phyloP scores from a whole-genome alignment of 1,140 invertebrate genomes.

The Dendrolimus punctatus region DNA sequence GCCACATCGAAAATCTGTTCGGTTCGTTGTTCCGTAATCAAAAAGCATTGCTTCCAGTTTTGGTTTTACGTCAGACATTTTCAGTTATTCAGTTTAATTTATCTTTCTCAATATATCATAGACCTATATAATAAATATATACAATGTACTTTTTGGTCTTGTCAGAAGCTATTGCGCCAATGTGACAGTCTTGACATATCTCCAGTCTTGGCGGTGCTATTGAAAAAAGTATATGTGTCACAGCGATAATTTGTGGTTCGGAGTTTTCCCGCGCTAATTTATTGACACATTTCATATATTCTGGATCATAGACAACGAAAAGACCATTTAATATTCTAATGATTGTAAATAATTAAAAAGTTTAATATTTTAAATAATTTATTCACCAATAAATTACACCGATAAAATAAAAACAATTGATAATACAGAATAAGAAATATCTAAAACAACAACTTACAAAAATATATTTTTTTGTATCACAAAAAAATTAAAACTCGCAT shows the following conservation, averaged over 20 bases:
- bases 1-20: slow-evolving; percentile 22
- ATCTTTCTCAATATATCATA: too few species aligned
- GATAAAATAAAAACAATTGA: slow-evolving; percentile 24
- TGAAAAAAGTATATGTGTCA: too few species aligned
- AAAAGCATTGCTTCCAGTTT: slow-evolving; percentile 35
- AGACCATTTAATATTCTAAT: background rate
- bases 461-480: slow-evolving; percentile 22
- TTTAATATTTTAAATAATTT: slow-evolving; percentile 26
- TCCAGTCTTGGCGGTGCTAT: too few species aligned
- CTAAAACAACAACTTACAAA: slow-evolving; percentile 9
- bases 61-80: slow-evolving; percentile 17
- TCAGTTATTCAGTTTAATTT: too few species aligned
- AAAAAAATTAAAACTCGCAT: slow-evolving; percentile 17
- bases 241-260: too few species aligned
- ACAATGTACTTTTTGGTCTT: too few species aligned
- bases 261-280: too few species aligned
- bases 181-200: too few species aligned
- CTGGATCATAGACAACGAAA: too few species aligned
- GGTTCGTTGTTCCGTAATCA: slow-evolving; percentile 30
- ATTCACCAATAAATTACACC: slow-evolving; percentile 35
- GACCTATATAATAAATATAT: too few species aligned
- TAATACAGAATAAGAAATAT: slow-evolving; percentile 21
- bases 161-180: too few species aligned
- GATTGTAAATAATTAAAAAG: slow-evolving; percentile 5
- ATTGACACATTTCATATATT: too few species aligned